phyloP scores from a whole-genome alignment of 2,797 vertebrate species.

The Avahi laniger region DNA sequence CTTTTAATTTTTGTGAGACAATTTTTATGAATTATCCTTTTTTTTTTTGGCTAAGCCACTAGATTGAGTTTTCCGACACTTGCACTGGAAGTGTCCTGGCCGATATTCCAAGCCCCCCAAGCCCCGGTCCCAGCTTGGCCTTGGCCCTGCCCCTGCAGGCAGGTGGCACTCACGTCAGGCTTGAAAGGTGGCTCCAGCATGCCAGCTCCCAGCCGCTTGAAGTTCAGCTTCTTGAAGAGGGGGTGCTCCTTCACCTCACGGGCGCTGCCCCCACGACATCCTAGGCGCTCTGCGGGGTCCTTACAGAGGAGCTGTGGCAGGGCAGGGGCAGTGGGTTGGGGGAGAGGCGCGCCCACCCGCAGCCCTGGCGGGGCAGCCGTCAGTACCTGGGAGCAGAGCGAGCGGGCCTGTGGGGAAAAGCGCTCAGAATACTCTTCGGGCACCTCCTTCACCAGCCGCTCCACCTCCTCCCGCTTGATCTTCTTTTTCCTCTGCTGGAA shows the following conservation, averaged over 20 bases:
- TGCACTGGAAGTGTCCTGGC: neutral
- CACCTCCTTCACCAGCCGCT: conserved; percentile 94
- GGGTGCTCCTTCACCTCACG: conserved; percentile 93
- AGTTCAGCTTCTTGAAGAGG: conserved; percentile 95
- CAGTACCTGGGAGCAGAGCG: conserved; percentile 93
- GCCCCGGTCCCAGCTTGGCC: neutral
- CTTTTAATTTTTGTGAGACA: neutral
- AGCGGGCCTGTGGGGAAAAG: conserved; percentile 92
- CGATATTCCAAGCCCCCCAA: neutral
- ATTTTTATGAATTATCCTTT: neutral
- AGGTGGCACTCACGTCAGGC: conserved; percentile 91
- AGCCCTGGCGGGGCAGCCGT: neutral
- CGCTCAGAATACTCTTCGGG: conserved; percentile 93
- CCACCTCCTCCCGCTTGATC: conserved; percentile 97
- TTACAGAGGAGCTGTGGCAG: conserved; percentile 91
- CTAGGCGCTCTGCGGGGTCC: conserved; percentile 91
- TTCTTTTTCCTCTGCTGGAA: conserved; percentile 99
- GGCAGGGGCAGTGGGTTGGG: neutral
- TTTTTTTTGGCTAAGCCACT: neutral
- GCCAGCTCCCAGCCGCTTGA: conserved; percentile 95
- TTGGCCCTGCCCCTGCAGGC: neutral
- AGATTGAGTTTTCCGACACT: neutral
- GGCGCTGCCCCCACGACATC: conserved; percentile 91
- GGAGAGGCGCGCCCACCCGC: neutral
- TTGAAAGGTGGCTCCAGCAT: conserved; percentile 95